phyloP scores from a whole-genome alignment of 1,140 invertebrate genomes.

The Drosophila triauraria region DNA sequence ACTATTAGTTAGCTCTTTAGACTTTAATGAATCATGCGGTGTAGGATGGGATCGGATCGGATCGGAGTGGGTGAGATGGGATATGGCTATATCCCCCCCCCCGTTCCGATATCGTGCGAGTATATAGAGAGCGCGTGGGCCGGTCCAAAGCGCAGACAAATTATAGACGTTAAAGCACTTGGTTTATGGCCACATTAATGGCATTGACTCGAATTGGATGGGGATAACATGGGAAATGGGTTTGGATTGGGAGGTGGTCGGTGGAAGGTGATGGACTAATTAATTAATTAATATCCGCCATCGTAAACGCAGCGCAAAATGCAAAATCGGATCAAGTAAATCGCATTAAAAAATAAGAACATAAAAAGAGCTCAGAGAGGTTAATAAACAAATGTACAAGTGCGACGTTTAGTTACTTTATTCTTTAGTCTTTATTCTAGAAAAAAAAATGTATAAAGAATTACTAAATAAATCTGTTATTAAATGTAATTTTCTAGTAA shows the following conservation, averaged over 20 bases:
- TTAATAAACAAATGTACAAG: slow-evolving; percentile 68
- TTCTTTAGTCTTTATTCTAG: background rate
- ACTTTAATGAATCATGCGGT: slow-evolving; percentile 75
- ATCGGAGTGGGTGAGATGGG: background rate
- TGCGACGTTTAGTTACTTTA: slow-evolving; percentile 41
- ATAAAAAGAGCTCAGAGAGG: slow-evolving; percentile 42
- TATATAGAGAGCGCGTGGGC: slow-evolving; percentile 31
- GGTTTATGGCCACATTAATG: slow-evolving; percentile 58
- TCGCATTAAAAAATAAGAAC: slow-evolving; percentile 65
- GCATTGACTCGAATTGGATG: slow-evolving; percentile 37
- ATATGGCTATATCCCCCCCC: background rate
- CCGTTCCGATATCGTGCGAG: background rate
- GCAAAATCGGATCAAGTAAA: slow-evolving; percentile 61
- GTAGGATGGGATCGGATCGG: slow-evolving; percentile 6
- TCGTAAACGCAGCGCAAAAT: slow-evolving; percentile 62
- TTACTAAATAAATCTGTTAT: no score
- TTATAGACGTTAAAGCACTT: slow-evolving; percentile 52
- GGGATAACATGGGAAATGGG: background rate
- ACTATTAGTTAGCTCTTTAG: slow-evolving; percentile 77
- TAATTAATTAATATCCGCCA: slow-evolving; percentile 66
- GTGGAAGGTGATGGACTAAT: slow-evolving; percentile 28
- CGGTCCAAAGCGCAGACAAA: slow-evolving; percentile 41
- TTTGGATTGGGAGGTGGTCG: background rate
- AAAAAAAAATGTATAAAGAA: no score
- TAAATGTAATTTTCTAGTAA: no score